phyloP scores from a whole-genome alignment of 2,113 vertebrate genomes.

The Nibea albiflora region DNA sequence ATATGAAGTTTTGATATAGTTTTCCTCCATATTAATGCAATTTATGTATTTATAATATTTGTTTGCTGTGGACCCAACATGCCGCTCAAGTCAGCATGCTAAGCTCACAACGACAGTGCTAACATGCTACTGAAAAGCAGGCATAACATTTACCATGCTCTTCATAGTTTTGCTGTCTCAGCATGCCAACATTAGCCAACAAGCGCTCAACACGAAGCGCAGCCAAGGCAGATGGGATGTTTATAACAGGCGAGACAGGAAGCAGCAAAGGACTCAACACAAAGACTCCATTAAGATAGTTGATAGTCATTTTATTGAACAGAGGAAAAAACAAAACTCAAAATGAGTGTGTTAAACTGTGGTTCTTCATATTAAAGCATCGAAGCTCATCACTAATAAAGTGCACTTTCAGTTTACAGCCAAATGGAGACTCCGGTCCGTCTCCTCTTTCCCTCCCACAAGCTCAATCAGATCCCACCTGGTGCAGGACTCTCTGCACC shows the following conservation, averaged over 20 bases:
- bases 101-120: not conserved
- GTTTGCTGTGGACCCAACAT: too few relatives aligned
- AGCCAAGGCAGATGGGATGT: not conserved
- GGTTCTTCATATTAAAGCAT: slow-evolving; percentile 71
- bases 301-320: slow-evolving; percentile 76
- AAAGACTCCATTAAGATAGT: slow-evolving; percentile 13
- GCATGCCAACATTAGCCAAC: not conserved
- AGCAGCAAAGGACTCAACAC: not conserved
- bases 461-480: slow-evolving; percentile 17
- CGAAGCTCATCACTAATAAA: slow-evolving; percentile 77
- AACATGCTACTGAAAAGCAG: not conserved
- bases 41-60: too few relatives aligned
- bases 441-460: slow-evolving; percentile 18
- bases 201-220: not conserved
- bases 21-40: too few relatives aligned
- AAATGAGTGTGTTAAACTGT: slow-evolving; percentile 61
- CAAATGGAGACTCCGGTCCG: slow-evolving; percentile 12
- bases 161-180: not conserved
- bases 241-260: not conserved
- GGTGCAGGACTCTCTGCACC: slow-evolving; percentile 27
- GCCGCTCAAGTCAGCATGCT: not conserved
- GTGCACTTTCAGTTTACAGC: slow-evolving; percentile 79
- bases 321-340: slow-evolving; percentile 55
- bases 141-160: not conserved
- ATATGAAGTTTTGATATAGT: too few relatives aligned